Evolutionary conservation across 2,888 invertebrate species (phyloP), one percentile per base, ranked within the genome.

Genomic region (Holacanthella duospinosa): DNA sequence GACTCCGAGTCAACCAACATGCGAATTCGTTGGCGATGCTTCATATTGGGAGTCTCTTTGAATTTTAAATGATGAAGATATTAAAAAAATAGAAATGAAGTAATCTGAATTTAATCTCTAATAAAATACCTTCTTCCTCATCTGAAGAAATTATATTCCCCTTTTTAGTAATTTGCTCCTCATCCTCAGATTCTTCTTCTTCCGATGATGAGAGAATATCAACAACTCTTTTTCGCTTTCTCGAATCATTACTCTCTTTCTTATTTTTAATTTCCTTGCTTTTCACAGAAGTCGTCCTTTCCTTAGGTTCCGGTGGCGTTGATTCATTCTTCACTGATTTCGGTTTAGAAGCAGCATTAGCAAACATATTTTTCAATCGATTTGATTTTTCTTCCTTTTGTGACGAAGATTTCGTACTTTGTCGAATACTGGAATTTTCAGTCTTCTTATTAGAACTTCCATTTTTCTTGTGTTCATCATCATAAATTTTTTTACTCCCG

Each of bases 311-410:
- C 55, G 21, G 36, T n/a, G 57, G 27, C 44, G 25, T 29, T 56
- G 16, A 28, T 48, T n/a, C 61, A 26, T 28, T 60, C 29, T 19
- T 44, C 29, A 26, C 36, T 55, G 24, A 27, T 55, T n/a, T 43
- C 54, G 65, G 62, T 44, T 65, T 64, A 1, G 65, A 4, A 6
- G 68, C 57, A 6, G 66, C 64, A 19, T 62, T 55, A 3, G 66
- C 65, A 26, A 67, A 69, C 67, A 66, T 67, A 53, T 58, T 66
- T 58, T 67, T 67, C 2, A 67, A 25, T 55, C 63, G 43, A 28
- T 68, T 65, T 16, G 65, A 29, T 59, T 61, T 6, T 27, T 43
- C 27, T 19, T 43, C 53, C 44, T 29, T 58, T n/a, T n/a, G n/a
- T n/a, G n/a, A n/a, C n/a, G n/a, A n/a, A n/a, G n/a, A n/a, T n/a